Percentiles rank a stretch among this genome's conserved stretches.
Evolutionary conservation across 1,140 invertebrate species (phyloP).

Genomic region (Sycobia sp.): DNA sequence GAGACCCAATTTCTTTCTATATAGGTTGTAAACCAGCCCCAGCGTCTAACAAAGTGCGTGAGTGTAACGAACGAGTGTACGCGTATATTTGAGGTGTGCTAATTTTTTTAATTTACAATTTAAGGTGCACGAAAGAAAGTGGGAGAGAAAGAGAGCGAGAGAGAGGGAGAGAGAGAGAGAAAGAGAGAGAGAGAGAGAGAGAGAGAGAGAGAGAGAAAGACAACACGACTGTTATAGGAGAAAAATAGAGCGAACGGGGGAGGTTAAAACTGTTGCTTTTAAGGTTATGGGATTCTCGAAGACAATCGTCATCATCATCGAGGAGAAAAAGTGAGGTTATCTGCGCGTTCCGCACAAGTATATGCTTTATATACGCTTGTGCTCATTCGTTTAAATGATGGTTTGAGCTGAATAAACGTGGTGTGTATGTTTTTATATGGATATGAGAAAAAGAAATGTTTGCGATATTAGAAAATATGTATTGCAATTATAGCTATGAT

Average conservation of each 20-base stretch:
- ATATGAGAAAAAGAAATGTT: constrained; percentile 9
- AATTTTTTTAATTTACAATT: constrained; percentile 5
- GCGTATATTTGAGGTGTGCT: neutral
- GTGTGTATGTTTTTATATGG: too few species aligned
- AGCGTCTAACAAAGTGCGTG: too few species aligned
- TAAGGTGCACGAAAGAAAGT: too few species aligned
- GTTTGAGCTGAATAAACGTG: constrained; percentile 16
- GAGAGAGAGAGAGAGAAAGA: too few species aligned
- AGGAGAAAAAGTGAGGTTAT: constrained; percentile 38
- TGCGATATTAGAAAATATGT: too few species aligned
- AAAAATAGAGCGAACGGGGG: too few species aligned
- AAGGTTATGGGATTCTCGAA: constrained; percentile 1
- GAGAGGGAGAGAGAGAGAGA: neutral
- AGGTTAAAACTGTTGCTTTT: too few species aligned
- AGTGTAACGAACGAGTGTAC: constrained; percentile 3
- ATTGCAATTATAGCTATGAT: too few species aligned
- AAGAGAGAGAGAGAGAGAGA: neutral
- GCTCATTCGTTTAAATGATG: constrained; percentile 2
- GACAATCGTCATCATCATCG: constrained; percentile 30
- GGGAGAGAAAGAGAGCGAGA: too few species aligned
- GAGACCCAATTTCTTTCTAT: constrained; percentile 1
- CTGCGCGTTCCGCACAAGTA: constrained; percentile 11
- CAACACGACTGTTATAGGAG: too few species aligned
- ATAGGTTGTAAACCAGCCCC: too few species aligned
- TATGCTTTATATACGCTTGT: constrained; percentile 1